Percentiles rank a stretch among this genome's conserved stretches.
phyloP scores from a whole-genome alignment of 2,113 vertebrate genomes.

The Zosterops borbonicus region DNA sequence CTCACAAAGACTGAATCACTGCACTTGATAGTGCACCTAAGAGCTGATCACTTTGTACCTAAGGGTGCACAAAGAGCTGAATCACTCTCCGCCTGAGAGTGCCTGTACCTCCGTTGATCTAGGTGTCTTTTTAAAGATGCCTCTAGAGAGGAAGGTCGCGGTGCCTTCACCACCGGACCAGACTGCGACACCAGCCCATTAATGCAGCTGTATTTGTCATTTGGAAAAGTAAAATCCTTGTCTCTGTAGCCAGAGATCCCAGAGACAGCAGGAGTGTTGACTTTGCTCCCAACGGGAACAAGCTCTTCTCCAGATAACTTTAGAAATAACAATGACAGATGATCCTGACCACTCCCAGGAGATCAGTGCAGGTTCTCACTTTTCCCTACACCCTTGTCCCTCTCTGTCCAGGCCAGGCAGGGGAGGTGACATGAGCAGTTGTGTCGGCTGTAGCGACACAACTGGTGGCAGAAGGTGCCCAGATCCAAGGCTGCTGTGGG shows the following conservation, averaged over 20 bases:
- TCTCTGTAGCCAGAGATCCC: background rate
- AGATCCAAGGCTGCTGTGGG: background rate
- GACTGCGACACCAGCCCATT: too few species aligned
- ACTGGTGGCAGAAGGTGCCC: background rate
- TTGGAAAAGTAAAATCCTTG: background rate
- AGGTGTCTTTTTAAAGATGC: too few species aligned
- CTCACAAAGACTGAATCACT: too few species aligned
- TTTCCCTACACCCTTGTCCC: background rate
- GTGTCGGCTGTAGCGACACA: background rate
- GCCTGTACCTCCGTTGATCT: too few species aligned
- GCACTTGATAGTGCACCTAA: too few species aligned
- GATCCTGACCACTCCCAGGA: background rate
- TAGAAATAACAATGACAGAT: background rate
- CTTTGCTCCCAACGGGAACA: background rate
- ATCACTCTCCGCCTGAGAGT: too few species aligned
- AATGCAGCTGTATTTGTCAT: background rate
- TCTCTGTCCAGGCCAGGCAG: background rate
- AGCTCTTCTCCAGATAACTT: background rate
- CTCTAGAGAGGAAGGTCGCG: too few species aligned
- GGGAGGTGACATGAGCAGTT: accelerated
- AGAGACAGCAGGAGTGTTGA: background rate
- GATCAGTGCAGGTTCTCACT: background rate
- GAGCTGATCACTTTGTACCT: too few species aligned
- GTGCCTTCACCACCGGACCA: too few species aligned
- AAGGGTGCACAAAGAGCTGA: too few species aligned